A percentile compares a stretch with the other conserved stretches of the same genome.
Evolutionary conservation across 2,113 vertebrate species (phyloP).

Genomic region (Aleadryas rufinucha): DNA sequence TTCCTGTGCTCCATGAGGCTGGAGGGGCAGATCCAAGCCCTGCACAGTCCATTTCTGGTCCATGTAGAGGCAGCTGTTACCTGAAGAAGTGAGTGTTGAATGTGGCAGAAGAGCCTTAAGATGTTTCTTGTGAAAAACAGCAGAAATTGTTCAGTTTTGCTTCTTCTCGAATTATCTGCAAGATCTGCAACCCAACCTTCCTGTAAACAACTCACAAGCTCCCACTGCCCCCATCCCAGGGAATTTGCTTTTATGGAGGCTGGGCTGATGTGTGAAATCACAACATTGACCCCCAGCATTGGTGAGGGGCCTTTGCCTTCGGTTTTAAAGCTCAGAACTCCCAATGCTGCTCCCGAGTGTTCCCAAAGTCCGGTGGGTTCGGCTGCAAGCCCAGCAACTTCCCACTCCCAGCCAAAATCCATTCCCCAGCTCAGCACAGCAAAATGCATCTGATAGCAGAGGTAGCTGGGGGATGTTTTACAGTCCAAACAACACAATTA

Average conservation of each 20-base stretch:
- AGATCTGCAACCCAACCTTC: neutral
- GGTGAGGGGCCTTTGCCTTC: neutral
- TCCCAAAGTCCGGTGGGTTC: neutral
- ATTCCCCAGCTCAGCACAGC: neutral
- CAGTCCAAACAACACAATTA: neutral
- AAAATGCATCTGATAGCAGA: neutral
- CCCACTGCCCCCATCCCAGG: neutral
- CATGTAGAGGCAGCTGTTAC: neutral
- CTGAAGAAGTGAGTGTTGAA: neutral
- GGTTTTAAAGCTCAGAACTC: neutral
- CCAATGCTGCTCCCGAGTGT: rapidly evolving
- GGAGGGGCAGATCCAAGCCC: neutral
- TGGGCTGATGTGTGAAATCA: neutral
- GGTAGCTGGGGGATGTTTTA: neutral
- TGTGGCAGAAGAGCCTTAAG: neutral
- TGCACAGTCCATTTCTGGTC: neutral
- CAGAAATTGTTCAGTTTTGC: neutral
- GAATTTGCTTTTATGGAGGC: neutral
- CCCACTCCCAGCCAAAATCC: neutral
- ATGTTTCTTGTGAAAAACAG: neutral
- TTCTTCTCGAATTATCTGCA: no score
- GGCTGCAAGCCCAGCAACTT: neutral
- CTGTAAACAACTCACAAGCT: neutral
- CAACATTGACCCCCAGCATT: neutral
- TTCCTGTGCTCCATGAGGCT: neutral